Conservation (phyloP, 2,797 vertebrate genomes). For the Potorous gilbertii region DNA sequence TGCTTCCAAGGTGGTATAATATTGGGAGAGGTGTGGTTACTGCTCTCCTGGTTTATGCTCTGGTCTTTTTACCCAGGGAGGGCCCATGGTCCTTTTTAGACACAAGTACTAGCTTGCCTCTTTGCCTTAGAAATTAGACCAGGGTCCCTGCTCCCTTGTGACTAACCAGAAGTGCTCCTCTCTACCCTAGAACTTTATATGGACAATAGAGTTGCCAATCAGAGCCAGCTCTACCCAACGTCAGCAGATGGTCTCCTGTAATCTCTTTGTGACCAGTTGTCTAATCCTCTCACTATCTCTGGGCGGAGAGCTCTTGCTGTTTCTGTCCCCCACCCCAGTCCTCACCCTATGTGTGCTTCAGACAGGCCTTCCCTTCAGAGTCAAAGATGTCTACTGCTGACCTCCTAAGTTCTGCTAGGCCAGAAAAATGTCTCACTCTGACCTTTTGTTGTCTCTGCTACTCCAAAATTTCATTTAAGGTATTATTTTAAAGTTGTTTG, state of each 20-base stretch:
- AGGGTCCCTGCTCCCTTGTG: background rate
- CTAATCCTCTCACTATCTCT: background rate
- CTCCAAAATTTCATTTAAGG: background rate
- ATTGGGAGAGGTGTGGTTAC: background rate
- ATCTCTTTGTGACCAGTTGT: background rate
- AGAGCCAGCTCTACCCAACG: background rate
- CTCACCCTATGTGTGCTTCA: background rate
- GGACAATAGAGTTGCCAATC: background rate
- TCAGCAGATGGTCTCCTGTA: background rate
- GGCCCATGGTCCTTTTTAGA: background rate
- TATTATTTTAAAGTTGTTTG: background rate
- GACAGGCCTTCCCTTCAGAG: background rate
- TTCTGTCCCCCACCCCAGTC: background rate
- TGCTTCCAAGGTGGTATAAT: background rate
- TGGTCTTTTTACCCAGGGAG: background rate
- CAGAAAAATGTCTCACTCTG: background rate
- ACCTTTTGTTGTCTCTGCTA: background rate
- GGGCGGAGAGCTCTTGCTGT: background rate
- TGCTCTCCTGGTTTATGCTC: background rate
- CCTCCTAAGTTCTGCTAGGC: background rate
- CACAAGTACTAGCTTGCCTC: background rate
- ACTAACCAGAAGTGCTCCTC: background rate
- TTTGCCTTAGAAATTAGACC: background rate
- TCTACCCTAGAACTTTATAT: background rate
- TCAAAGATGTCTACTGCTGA: background rate